Base-by-base conservation (phyloP, 23 tunicate genomes). In the Diplosoma virens region DNA sequence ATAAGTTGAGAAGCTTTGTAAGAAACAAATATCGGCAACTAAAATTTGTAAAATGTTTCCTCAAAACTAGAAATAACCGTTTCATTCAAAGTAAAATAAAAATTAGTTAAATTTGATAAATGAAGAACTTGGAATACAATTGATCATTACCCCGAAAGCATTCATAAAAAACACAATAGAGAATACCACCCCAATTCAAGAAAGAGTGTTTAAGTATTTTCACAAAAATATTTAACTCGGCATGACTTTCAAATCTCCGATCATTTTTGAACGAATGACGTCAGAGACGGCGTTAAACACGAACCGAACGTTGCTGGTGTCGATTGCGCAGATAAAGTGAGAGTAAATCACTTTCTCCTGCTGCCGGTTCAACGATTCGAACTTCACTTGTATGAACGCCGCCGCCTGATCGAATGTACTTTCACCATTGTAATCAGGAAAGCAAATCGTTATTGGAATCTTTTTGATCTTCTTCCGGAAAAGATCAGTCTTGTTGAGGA, bases 311-410 rank as follows among this genome's bases (percentile, higher is more conserved):
- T 92, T 92, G 26, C 83, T 37, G 17, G 97, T 92, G 73, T 92
- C 97, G 9, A 92, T 92, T 20, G 97, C 97, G 33, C 97, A 92
- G 0, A 92, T 92, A 56, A 84, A 92, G 47, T 92, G 97, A 7
- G 92, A 80, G 81, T 79, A 92, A 7, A 92, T 85, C 71, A 79
- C 79, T 35, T 88, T 84, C 5, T 85, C 86, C 34, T 53, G 83
- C 7, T 78, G 67, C 2, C 67, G 45, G 78, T 87, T 87, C 1
- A 87, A 86, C 30, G 66, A 48, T 60, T 92, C 97, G 34, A 78
- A 86, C 75, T 75, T 71, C 32, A 71, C 9, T 34, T 79, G 84
- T 27, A 86, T 72, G 80, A 46, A 86, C 30, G 80, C 60, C 18
- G 92, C 81, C 0, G 92, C 92, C 33, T 86, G 80, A 46, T 86